These are phyloP conservation scores for Drosophila biarmipes DNA, from an alignment of 1,140 invertebrate species.

Conservation along the genomic window DNA sequence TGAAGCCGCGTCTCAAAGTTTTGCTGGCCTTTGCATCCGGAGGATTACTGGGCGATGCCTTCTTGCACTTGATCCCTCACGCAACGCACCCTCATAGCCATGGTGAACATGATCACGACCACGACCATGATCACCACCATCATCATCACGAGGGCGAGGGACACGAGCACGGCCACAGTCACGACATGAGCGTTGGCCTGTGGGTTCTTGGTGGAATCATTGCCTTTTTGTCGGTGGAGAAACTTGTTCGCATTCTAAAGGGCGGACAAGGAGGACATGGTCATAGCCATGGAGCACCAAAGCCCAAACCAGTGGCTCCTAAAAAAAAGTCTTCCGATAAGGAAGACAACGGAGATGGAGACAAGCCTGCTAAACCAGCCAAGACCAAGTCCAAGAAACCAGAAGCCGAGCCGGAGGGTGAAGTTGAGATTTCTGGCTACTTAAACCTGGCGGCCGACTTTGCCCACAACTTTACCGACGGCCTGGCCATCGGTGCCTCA, in stretches of 20 bases:
- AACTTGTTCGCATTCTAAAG: slow-evolving; percentile 95
- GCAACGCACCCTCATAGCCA: slow-evolving; percentile 89
- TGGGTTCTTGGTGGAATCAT: slow-evolving; percentile 95
- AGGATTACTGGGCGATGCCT: slow-evolving; percentile 97
- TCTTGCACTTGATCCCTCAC: slow-evolving; percentile 97
- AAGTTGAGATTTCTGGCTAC: slow-evolving; percentile 93
- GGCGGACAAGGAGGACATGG: slow-evolving; percentile 87
- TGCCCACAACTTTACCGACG: slow-evolving; percentile 99
- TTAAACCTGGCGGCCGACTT: slow-evolving; percentile 97
- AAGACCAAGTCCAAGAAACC: slow-evolving; percentile 68
- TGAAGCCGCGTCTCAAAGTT: slow-evolving; percentile 91
- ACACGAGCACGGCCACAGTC: slow-evolving; percentile 86
- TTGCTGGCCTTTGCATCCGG: slow-evolving; percentile 98
- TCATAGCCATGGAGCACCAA: slow-evolving; percentile 83
- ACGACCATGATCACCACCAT: slow-evolving; percentile 78
- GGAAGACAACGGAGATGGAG: slow-evolving; percentile 79
- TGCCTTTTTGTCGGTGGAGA: slow-evolving; percentile 96
- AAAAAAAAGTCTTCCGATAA: slow-evolving; percentile 80
- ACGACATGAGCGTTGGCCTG: slow-evolving; percentile 92
- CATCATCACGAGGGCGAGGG: slow-evolving; percentile 82
- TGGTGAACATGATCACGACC: slow-evolving; percentile 84
- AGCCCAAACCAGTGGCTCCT: slow-evolving; percentile 59
- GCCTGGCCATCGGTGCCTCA: slow-evolving; percentile 96
- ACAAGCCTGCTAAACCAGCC: slow-evolving; percentile 67
- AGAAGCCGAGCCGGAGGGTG: slow-evolving; percentile 81